Conservation (phyloP, 2,113 vertebrate species). For the Colossoma macropomum region DNA sequence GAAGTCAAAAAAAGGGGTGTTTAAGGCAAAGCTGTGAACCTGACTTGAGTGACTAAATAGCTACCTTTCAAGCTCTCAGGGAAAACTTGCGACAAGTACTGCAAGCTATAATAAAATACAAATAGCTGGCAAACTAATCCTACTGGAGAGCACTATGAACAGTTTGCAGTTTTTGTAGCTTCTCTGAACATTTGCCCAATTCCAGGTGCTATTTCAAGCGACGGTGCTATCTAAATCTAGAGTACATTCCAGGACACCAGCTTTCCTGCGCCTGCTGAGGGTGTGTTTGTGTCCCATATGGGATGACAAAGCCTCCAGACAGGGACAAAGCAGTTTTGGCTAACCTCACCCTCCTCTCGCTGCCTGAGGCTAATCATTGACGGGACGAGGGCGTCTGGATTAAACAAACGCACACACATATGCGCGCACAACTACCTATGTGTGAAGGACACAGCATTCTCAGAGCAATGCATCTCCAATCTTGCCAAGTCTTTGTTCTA, state of each 20-base stretch:
- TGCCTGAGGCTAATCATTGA: conserved; percentile 66
- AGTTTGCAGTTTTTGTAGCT: conserved; percentile 15
- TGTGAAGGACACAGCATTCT: conserved; percentile 37
- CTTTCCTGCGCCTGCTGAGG: conserved; percentile 14
- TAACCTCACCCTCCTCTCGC: conserved; percentile 50
- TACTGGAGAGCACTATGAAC: background rate
- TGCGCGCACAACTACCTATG: conserved; percentile 57
- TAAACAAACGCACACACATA: conserved; percentile 52
- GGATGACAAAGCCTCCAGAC: conserved; percentile 29
- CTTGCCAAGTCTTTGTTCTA: background rate
- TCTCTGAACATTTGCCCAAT: conserved; percentile 19
- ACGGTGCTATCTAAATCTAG: conserved; percentile 25
- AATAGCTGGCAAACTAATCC: conserved; percentile 1
- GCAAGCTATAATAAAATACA: background rate
- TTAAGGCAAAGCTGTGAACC: background rate
- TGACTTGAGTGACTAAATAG: background rate
- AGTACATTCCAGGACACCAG: conserved; percentile 41
- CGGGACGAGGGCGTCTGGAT: conserved; percentile 58
- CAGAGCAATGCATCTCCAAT: background rate
- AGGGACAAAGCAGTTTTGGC: conserved; percentile 45
- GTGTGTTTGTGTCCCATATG: conserved; percentile 26
- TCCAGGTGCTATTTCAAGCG: conserved; percentile 10
- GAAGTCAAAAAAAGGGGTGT: background rate
- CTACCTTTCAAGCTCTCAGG: background rate
- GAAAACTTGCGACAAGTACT: background rate